These are phyloP conservation scores for Orchesella flavescens DNA, from an alignment of 2,888 invertebrate genomes.

Conservation along the genomic window DNA sequence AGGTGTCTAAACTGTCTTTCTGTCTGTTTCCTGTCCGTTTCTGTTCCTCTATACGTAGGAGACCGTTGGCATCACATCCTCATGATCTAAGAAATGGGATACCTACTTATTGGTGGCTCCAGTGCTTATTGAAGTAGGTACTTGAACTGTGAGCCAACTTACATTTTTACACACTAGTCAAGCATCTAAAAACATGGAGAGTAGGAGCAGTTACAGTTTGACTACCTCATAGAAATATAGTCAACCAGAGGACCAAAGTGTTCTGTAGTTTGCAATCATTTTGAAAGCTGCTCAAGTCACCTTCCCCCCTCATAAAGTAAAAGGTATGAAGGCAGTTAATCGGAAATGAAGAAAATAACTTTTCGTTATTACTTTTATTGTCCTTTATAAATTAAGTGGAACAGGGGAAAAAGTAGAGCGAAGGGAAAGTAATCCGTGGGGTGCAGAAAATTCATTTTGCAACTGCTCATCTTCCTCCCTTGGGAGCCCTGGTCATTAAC, in stretches of 20 bases:
- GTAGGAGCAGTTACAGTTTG: no score
- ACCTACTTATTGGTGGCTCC: not conserved
- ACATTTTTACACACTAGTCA: not conserved
- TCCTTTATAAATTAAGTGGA: slow-evolving; percentile 49
- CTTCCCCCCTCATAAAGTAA: no score
- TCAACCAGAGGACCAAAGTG: no score
- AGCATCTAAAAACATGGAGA: not conserved
- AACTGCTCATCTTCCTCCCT: not conserved
- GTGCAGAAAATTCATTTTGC: no score
- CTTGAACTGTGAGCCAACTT: no score
- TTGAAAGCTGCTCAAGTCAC: no score
- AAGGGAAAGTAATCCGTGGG: no score
- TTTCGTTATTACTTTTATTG: slow-evolving; percentile 56
- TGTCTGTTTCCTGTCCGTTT: slow-evolving; percentile 51
- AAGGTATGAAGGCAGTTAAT: no score
- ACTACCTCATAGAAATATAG: no score
- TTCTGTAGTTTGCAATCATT: no score
- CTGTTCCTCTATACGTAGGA: not conserved
- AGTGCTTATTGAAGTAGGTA: no score
- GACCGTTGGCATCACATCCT: not conserved
- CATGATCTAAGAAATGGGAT: not conserved
- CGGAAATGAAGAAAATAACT: slow-evolving; percentile 29
- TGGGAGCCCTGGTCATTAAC: slow-evolving; percentile 24
- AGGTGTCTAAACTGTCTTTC: slow-evolving; percentile 58
- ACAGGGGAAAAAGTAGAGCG: not conserved